phyloP scores from a whole-genome alignment of 2,797 vertebrate species.

The Heterohyrax brucei region DNA sequence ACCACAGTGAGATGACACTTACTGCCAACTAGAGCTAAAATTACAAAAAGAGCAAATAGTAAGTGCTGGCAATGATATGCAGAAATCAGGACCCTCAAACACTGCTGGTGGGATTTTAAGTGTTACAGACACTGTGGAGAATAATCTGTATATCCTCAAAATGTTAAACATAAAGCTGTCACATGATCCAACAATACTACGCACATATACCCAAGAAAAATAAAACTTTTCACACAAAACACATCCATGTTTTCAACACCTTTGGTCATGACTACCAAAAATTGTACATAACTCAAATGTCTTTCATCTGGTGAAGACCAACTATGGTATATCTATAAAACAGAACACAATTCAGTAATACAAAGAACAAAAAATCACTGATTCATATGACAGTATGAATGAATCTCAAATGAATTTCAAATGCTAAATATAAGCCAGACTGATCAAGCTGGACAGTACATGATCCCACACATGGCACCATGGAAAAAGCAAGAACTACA shows the following conservation, averaged over 20 bases:
- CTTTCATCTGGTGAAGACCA: background rate
- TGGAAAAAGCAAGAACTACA: background rate
- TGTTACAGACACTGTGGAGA: no score
- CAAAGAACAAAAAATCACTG: background rate
- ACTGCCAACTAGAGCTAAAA: background rate
- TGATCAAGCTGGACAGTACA: background rate
- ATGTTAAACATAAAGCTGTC: background rate
- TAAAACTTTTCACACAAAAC: background rate
- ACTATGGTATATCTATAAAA: no score
- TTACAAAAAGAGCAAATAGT: background rate
- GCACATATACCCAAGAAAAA: background rate
- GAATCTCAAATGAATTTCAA: no score
- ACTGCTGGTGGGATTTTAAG: background rate
- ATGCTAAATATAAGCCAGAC: background rate
- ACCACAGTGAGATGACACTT: background rate
- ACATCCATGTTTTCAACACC: background rate
- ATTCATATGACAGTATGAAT: background rate
- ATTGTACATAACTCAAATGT: background rate
- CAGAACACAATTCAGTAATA: background rate
- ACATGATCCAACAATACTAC: background rate
- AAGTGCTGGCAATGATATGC: background rate
- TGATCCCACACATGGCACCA: no score
- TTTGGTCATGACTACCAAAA: background rate
- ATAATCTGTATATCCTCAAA: background rate
- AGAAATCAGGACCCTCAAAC: background rate